Conservation (phyloP, 2,888 invertebrate species). For the Apoda limacodes region DNA sequence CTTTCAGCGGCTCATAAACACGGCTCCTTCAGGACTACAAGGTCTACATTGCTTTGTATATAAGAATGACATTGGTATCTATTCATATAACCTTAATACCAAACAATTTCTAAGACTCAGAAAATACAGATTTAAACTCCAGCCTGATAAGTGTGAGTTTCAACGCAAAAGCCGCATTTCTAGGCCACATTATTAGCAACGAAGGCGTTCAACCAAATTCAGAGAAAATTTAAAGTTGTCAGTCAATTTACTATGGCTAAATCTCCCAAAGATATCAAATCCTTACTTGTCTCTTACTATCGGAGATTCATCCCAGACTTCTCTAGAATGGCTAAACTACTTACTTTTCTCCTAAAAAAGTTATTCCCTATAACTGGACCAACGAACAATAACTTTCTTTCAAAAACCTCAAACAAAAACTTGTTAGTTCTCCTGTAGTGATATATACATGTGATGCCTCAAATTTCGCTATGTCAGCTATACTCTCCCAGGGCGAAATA, state of each 20-base stretch:
- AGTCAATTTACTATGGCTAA: conserved; percentile 22
- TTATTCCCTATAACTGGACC: conserved; percentile 7
- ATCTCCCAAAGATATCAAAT: conserved; percentile 23
- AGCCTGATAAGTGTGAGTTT: no score
- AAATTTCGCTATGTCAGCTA: no score
- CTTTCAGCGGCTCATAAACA: conserved; percentile 25
- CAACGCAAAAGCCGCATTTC: conserved; percentile 23
- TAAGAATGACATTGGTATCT: conserved; percentile 23
- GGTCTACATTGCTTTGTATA: conserved; percentile 20
- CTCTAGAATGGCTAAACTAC: conserved; percentile 22
- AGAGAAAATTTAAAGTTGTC: conserved; percentile 21
- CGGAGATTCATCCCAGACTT: no score
- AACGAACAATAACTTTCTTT: conserved; percentile 16
- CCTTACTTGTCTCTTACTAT: conserved; percentile 23
- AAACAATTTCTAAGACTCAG: conserved; percentile 13
- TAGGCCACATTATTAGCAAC: no score
- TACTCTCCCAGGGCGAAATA: no score
- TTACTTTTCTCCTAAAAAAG: conserved; percentile 21
- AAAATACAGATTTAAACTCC: conserved; percentile 19
- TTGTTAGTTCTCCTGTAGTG: no score
- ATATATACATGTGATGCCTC: no score
- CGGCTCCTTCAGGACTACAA: conserved; percentile 18
- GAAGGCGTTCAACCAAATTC: conserved; percentile 24
- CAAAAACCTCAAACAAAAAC: conserved; percentile 18
- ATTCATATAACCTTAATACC: conserved; percentile 19